Base-by-base conservation (phyloP, 2,797 vertebrate genomes). In the Myioborus melanocephalus region DNA sequence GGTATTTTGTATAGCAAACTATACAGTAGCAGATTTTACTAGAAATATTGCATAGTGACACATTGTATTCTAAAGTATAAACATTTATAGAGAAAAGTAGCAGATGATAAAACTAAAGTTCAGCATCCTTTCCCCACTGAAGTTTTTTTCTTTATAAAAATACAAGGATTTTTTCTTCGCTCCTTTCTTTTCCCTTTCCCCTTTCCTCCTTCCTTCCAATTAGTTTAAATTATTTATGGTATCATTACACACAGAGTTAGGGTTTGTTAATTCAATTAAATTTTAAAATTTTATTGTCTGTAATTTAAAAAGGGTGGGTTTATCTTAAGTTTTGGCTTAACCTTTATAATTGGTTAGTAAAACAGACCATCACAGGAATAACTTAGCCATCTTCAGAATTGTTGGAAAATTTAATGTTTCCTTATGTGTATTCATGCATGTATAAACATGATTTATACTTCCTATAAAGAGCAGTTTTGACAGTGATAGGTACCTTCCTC, bases 241-340 rank as follows among this genome's bases (percentile, higher is more conserved):
- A 47, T 47, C 18, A 9, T 34, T 79, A 17, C 26, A 53, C 27
- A 32, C 1, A 16, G 37, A 73, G 2, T 75, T 49, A 56, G 46
- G 3, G 5, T 64, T 72, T 92, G 6, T 82, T 69, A 79, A 53
- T 55, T 50, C 6, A 55, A 8, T 73, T 57, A 11, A 11, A 32
- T 49, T 37, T 30, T 32, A 2, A 37, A 35, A 2, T 5, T 30
- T 49, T 8, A 0, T 2, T 9, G 1, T 59, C 22, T 15, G 1
- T 39, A 57, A 43, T 70, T 86, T 68, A 26, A 71, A 60, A 80
- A 64, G 20, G 3, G 0, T 73, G 24, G 4, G 3, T 61, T 93
- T 69, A 23, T 70, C 20, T 43, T 61, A 63, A 47, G 7, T 68
- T 95, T 70, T 85, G 17, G 4, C 9, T 71, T 71, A 71, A 57